A percentile compares a stretch with the other conserved stretches of the same genome.
These are phyloP conservation scores for Spodoptera frugiperda DNA, from an alignment of 1,140 invertebrate species.

Conservation along the genomic window DNA sequence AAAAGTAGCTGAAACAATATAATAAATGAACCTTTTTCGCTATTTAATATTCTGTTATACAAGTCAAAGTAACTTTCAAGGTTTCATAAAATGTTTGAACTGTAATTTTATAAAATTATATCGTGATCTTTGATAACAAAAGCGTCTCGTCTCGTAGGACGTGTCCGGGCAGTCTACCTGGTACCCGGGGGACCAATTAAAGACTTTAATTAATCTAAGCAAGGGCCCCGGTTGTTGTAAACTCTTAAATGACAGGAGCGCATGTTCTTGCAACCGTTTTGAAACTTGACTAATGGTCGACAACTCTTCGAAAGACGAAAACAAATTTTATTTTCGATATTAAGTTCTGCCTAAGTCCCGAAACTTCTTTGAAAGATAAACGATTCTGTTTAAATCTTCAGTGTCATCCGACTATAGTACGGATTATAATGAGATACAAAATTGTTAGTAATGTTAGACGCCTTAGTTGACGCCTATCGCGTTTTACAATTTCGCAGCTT, in stretches of 20 bases:
- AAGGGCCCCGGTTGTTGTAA: conserved; percentile 27
- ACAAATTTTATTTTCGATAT: conserved; percentile 43
- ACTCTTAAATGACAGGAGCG: conserved; percentile 45
- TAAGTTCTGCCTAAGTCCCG: conserved; percentile 42
- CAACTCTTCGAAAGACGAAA: conserved; percentile 34
- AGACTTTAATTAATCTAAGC: conserved; percentile 46
- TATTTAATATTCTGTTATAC: conserved; percentile 26
- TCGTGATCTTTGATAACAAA: conserved; percentile 47
- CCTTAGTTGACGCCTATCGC: background rate
- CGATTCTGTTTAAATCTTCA: conserved; percentile 38
- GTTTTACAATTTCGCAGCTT: conserved; percentile 5
- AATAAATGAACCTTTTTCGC: conserved; percentile 40
- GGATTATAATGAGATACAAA: conserved; percentile 27
- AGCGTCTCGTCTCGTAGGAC: conserved; percentile 8
- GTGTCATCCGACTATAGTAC: conserved; percentile 29
- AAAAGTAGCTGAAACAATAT: conserved; percentile 12
- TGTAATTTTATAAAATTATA: conserved; percentile 45
- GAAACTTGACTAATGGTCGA: conserved; percentile 44
- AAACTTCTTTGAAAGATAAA: conserved; percentile 41
- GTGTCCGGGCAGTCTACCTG: conserved; percentile 41
- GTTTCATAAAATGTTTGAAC: conserved; percentile 39
- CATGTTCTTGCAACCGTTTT: conserved; percentile 44
- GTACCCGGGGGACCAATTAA: conserved; percentile 34
- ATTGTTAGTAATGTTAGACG: background rate
- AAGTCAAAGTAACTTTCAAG: conserved; percentile 39